Conservation (phyloP, 2,113 vertebrate genomes). For the Equus quagga region DNA sequence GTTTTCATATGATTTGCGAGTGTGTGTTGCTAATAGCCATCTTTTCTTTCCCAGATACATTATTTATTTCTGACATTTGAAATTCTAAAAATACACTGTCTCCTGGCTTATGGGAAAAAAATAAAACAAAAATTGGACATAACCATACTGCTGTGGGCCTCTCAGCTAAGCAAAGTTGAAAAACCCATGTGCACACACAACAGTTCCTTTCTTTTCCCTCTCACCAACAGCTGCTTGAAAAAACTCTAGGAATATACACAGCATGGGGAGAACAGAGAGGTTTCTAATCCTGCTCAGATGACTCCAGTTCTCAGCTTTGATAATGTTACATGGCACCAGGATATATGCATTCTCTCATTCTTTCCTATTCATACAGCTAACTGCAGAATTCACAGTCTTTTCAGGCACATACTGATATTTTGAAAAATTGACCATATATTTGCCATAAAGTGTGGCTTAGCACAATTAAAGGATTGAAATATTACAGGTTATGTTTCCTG, state of each 20-base stretch:
- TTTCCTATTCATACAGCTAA: background rate
- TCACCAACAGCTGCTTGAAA: background rate
- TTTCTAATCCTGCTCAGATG: background rate
- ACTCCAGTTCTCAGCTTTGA: background rate
- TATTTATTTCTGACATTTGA: conserved; percentile 61
- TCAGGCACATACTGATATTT: background rate
- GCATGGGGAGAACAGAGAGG: background rate
- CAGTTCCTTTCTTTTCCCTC: background rate
- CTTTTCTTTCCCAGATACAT: conserved; percentile 40
- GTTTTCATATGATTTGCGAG: background rate
- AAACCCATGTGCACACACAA: background rate
- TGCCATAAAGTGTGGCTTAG: background rate
- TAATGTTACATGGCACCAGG: background rate
- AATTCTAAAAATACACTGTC: conserved; percentile 55
- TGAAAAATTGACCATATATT: background rate
- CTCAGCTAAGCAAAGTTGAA: background rate
- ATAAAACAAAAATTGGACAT: conserved; percentile 15
- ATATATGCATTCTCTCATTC: background rate
- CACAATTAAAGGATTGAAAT: background rate
- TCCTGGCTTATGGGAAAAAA: conserved; percentile 15
- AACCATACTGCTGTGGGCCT: background rate
- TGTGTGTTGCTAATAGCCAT: background rate
- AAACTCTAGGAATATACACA: background rate
- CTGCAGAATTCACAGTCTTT: background rate
- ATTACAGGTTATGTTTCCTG: background rate